phyloP scores from a whole-genome alignment of 2,797 vertebrate species.

The Pipistrellus pygmaeus region DNA sequence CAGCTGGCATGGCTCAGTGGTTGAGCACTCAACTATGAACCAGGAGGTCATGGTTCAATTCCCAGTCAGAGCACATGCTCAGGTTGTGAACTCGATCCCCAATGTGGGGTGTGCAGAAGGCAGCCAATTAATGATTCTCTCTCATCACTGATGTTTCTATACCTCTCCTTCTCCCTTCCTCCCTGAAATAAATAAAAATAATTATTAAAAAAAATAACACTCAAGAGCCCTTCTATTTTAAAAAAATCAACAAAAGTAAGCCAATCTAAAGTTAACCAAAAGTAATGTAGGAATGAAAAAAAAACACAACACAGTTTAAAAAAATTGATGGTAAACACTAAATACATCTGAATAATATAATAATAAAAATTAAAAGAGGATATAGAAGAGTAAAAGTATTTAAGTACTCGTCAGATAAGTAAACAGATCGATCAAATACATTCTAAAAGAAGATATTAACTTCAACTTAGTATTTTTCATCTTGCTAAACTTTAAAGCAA shows the following conservation, averaged over 20 bases:
- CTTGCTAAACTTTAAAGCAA: constrained; percentile 5
- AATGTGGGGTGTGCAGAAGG: too few relatives aligned
- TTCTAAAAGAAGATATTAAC: constrained; percentile 7
- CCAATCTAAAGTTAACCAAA: constrained; percentile 39
- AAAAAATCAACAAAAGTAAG: constrained; percentile 18
- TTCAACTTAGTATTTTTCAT: constrained; percentile 50
- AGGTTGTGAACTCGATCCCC: too few relatives aligned
- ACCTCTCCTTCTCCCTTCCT: too few relatives aligned
- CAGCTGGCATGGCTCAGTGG: too few relatives aligned
- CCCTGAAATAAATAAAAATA: too few relatives aligned
- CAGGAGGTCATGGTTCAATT: too few relatives aligned
- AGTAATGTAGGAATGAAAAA: constrained; percentile 27
- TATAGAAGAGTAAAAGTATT: constrained; percentile 38
- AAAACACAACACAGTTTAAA: not conserved
- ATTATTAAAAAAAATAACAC: not conserved
- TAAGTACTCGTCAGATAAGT: not conserved
- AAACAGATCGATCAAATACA: constrained; percentile 20
- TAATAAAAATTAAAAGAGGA: constrained; percentile 25
- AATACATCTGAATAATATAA: constrained; percentile 1
- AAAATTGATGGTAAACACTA: not conserved
- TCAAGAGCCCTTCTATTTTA: not conserved
- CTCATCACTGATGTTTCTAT: too few relatives aligned
- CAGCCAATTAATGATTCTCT: too few relatives aligned
- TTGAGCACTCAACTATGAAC: too few relatives aligned
- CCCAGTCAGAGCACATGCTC: too few relatives aligned